Conservation (phyloP, 2,797 vertebrate genomes). For the Silurus aristotelis region DNA sequence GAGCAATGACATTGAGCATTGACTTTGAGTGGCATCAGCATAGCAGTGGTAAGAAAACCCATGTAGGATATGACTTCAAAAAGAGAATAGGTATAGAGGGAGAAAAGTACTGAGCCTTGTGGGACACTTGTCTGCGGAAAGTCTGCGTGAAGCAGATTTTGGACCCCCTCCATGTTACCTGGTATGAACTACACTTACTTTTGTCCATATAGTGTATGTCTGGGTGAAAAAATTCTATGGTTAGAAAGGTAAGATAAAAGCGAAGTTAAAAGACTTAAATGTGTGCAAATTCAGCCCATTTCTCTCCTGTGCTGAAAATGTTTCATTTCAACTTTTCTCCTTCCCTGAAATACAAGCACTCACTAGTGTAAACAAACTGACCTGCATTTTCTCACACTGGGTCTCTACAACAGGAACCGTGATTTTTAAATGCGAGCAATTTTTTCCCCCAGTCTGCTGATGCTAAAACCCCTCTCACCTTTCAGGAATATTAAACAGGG, state of each 20-base stretch:
- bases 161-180: too few relatives aligned
- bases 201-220: background rate
- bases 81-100: too few relatives aligned
- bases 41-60: too few relatives aligned
- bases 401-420: constrained; percentile 6
- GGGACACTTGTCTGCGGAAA: too few relatives aligned
- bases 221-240: background rate
- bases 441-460: background rate
- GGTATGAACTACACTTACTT: too few relatives aligned
- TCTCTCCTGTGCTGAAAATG: background rate
- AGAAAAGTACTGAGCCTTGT: too few relatives aligned
- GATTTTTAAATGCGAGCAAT: constrained; percentile 10
- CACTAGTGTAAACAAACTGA: constrained; percentile 11
- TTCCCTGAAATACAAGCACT: background rate
- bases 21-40: too few relatives aligned
- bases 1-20: too few relatives aligned
- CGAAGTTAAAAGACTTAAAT: background rate
- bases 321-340: constrained; percentile 12
- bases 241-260: background rate
- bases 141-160: too few relatives aligned
- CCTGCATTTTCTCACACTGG: constrained; percentile 3
- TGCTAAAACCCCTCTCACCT: constrained; percentile 17
- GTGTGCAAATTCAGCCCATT: background rate
- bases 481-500: constrained; percentile 1
- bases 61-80: too few relatives aligned